phyloP scores from a whole-genome alignment of 2,113 vertebrate species.

The Microcebus lehilahytsara region DNA sequence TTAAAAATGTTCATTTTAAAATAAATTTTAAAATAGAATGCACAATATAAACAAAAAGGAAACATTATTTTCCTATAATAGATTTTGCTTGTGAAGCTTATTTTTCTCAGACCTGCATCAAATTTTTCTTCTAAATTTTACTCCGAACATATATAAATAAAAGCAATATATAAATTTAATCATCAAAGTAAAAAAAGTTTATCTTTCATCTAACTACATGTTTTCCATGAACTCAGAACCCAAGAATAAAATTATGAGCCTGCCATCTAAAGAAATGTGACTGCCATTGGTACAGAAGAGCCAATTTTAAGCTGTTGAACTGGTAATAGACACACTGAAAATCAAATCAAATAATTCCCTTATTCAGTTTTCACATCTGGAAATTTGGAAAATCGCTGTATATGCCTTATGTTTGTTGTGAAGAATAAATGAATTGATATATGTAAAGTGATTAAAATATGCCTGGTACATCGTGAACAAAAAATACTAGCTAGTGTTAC shows the following conservation, averaged over 20 bases:
- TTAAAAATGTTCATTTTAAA: not conserved
- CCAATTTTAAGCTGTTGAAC: not conserved
- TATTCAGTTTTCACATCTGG: not conserved
- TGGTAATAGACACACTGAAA: not conserved
- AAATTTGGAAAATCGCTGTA: not conserved
- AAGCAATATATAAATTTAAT: not conserved
- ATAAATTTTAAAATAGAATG: not conserved
- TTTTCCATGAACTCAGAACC: not conserved
- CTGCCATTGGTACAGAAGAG: not conserved
- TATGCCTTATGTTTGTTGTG: not conserved
- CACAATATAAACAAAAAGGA: not conserved
- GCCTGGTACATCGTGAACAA: not conserved
- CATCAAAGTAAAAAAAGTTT: not conserved
- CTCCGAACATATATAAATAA: not conserved
- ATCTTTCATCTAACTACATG: not conserved
- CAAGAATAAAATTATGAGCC: not conserved
- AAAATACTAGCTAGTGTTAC: not conserved
- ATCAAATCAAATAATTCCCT: not conserved
- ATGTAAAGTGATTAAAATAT: not conserved
- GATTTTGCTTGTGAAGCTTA: not conserved
- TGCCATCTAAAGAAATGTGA: not conserved
- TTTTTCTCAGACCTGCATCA: not conserved
- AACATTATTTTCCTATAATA: not conserved
- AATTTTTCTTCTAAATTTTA: not conserved
- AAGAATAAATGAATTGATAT: not conserved